Evolutionary conservation across 2,113 vertebrate genomes (phyloP), one percentile per base, ranked within the genome.

Genomic region (Eptesicus fuscus): DNA sequence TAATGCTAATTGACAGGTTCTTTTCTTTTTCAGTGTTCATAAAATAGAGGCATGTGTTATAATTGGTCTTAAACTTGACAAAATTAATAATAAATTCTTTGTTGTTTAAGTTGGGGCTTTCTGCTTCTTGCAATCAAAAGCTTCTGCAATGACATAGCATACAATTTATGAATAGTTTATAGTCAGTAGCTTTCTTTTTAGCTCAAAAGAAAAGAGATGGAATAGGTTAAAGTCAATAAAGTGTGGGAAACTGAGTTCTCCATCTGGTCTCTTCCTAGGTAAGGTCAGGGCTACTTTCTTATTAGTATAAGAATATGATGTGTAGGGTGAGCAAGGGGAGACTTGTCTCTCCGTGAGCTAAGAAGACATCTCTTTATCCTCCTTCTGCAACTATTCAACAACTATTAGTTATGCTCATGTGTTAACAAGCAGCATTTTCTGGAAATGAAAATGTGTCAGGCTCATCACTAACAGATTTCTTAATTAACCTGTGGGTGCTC

Each of bases 351-450:
- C 25, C 42, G 17, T 78, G 65, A 79, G 73, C 61, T 84, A n/a
- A 53, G 35, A 86, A 77, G 71, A 23, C 25, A 61, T 23, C 12
- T 25, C 23, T 77, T 23, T 30, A 59, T 35, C 70, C 47, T 95
- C 53, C 16, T 61, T 56, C 44, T 63, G 69, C 37, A 90, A 73
- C 76, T 76, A 20, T 76, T 51, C 87, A 83, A 30, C 83, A 59
- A 10, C 49, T n/a, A 67, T 89, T 85, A 84, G 89, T 82, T 94
- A 89, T 35, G 67, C 61, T 83, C 37, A 7, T 63, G 77, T 88
- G 71, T 79, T 93, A 94, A 93, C n/a, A 56, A 93, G 61, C 53
- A 96, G 84, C 78, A 82, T 88, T 61, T 95, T 63, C 69, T 90
- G 56, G 42, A 97, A 87, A 78, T 59, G 80, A 95, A 96, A 94